Evolutionary conservation across 2,113 vertebrate species (phyloP).

Genomic region (Marmota flaviventris): DNA sequence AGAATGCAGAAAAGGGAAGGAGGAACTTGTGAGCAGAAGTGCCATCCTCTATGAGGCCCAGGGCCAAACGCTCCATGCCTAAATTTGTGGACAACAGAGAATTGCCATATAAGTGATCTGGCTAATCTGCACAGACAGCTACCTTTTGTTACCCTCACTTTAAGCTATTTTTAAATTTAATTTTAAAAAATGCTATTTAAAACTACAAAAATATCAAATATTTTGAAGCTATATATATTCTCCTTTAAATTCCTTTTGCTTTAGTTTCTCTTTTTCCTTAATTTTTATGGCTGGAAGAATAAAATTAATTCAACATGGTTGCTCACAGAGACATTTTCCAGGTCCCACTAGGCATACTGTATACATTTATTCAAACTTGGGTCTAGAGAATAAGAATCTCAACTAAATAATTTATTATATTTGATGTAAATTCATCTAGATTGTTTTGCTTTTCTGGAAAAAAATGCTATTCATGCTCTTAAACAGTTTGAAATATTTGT

Average conservation of each 20-base stretch:
- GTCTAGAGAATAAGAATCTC: conserved; percentile 27
- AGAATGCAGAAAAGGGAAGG: neutral
- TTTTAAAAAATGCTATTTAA: conserved; percentile 70
- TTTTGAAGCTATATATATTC: conserved; percentile 56
- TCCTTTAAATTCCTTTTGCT: conserved; percentile 59
- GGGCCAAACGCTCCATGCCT: neutral
- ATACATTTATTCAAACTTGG: conserved; percentile 63
- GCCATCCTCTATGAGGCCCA: neutral
- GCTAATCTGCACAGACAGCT: neutral
- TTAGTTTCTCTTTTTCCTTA: conserved; percentile 63
- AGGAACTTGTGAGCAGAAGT: neutral
- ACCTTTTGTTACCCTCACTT: neutral
- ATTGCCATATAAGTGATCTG: neutral
- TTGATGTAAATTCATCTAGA: conserved; percentile 67
- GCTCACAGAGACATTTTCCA: conserved; percentile 63
- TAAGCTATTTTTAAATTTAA: neutral
- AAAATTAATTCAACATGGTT: conserved; percentile 74
- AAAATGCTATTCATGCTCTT: conserved; percentile 34
- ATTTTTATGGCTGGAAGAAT: conserved; percentile 67
- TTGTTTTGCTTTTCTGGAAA: conserved; percentile 47
- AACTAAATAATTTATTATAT: conserved; percentile 69
- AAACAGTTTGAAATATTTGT: conserved; percentile 62
- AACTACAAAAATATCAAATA: conserved; percentile 38
- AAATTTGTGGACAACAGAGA: neutral
- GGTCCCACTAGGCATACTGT: neutral